A percentile compares a stretch with the other conserved stretches of the same genome.
Evolutionary conservation across 2,888 invertebrate genomes (phyloP).

Genomic region (Empis stercorea): DNA sequence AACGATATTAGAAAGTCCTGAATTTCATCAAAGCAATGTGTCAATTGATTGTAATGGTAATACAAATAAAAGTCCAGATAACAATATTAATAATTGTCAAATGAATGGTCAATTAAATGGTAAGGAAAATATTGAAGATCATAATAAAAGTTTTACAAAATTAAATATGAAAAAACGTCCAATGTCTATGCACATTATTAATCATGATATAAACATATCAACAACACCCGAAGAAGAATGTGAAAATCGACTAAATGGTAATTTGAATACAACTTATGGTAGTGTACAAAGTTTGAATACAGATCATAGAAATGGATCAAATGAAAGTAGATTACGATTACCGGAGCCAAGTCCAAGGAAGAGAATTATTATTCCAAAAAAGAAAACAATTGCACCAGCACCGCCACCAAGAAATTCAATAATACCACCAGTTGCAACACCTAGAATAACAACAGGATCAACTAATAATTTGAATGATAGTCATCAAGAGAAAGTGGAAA

Average conservation of each 20-base stretch:
- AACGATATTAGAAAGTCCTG: slow-evolving; percentile 7
- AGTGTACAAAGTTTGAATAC: slow-evolving; percentile 13
- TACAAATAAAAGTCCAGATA: slow-evolving; percentile 15
- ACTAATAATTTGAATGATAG: not conserved
- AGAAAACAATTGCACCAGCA: slow-evolving; percentile 27
- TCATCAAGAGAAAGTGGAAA: not conserved
- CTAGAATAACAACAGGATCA: slow-evolving; percentile 9
- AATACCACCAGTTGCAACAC: slow-evolving; percentile 19
- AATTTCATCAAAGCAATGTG: slow-evolving; percentile 14
- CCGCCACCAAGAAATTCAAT: slow-evolving; percentile 23
- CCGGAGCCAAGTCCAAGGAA: slow-evolving; percentile 34
- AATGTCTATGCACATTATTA: slow-evolving; percentile 12
- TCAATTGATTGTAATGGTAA: slow-evolving; percentile 30
- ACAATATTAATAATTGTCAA: slow-evolving; percentile 9
- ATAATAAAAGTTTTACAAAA: slow-evolving; percentile 8
- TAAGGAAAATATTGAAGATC: slow-evolving; percentile 3
- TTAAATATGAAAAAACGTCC: slow-evolving; percentile 9
- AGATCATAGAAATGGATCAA: not conserved
- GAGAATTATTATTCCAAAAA: slow-evolving; percentile 22
- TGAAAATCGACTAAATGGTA: slow-evolving; percentile 13
- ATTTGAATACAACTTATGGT: slow-evolving; percentile 13
- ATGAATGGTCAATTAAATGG: not conserved
- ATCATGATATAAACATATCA: slow-evolving; percentile 9
- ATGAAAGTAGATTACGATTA: slow-evolving; percentile 8
- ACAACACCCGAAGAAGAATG: not conserved